Conservation (phyloP, 2,888 invertebrate genomes). For the Tinea trinotella region DNA sequence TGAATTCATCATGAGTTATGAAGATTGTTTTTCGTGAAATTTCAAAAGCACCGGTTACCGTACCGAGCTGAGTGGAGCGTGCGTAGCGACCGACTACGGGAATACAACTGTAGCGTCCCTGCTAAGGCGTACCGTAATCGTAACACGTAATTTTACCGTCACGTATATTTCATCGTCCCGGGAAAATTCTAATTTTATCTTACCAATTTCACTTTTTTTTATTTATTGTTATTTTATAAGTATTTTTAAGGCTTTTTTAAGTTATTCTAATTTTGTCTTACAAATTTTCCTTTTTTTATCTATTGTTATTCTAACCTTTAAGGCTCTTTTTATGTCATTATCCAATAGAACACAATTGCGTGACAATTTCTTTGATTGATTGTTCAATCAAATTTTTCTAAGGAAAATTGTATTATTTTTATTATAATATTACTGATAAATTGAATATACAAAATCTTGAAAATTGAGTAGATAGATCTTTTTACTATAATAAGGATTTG, state of each 20-base stretch:
- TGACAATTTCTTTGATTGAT: no score
- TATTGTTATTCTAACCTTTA: no score
- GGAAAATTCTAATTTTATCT: conserved; percentile 8
- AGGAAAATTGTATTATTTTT: no score
- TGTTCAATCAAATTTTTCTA: no score
- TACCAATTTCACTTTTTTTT: not conserved
- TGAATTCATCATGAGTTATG: not conserved
- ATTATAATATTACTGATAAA: no score
- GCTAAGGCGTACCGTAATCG: conserved; percentile 8
- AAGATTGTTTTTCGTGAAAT: not conserved
- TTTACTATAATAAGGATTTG: no score
- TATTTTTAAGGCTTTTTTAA: not conserved
- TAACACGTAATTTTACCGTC: conserved; percentile 4
- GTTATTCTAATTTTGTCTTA: no score
- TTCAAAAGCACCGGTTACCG: not conserved
- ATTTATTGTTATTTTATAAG: not conserved
- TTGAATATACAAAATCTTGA: no score
- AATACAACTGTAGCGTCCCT: conserved; percentile 32
- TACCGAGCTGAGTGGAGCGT: conserved; percentile 33
- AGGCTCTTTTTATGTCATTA: no score
- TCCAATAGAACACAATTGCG: no score
- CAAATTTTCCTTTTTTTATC: no score
- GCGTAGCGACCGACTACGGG: conserved; percentile 38
- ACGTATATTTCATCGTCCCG: conserved; percentile 8
- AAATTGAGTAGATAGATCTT: no score